Evolutionary conservation across 1,140 invertebrate species (phyloP), one percentile per base, ranked within the genome.

Genomic region (Gonioctena quinquepunctata): DNA sequence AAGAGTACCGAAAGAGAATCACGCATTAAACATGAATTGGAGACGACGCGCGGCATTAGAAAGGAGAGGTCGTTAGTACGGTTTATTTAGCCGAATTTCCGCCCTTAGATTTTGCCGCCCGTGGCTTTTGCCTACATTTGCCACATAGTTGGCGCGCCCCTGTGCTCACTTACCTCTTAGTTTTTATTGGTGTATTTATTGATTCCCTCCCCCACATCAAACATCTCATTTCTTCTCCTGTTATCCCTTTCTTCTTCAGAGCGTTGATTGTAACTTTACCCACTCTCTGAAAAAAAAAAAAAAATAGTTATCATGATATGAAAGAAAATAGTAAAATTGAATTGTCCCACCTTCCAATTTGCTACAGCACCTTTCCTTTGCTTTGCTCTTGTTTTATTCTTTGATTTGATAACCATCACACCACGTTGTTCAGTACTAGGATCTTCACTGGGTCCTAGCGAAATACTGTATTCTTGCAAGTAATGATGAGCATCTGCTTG

Each of bases 261-360:
- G 93, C 93, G 42, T 89, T 90, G 81, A 96, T 91, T 6, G 94
- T 95, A 13, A 95, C 93, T 84, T 94, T 94, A 1, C 94, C 93
- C 7, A 95, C 93, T 71, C 93, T 87, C 92, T 95, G 79, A 26
- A 83, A 84, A 72, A 8, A 52, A 42, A n/a, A 13, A 42, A 42
- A 42, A n/a, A n/a, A n/a, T n/a, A n/a, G n/a, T n/a, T n/a, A n/a
- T n/a, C n/a, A n/a, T n/a, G n/a, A n/a, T n/a, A n/a, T n/a, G n/a
- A n/a, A n/a, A n/a, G n/a, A n/a, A n/a, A n/a, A n/a, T n/a, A n/a
- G n/a, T n/a, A n/a, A n/a, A n/a, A n/a, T n/a, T n/a, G n/a, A n/a
- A n/a, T n/a, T n/a, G n/a, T n/a, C n/a, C n/a, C 70, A 96, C 96
- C 92, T 99, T 99, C 97, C 97, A 99, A 84, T 99, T 98, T 54